phyloP scores from a whole-genome alignment of 2,888 invertebrate genomes.

The Nycteola revayana region DNA sequence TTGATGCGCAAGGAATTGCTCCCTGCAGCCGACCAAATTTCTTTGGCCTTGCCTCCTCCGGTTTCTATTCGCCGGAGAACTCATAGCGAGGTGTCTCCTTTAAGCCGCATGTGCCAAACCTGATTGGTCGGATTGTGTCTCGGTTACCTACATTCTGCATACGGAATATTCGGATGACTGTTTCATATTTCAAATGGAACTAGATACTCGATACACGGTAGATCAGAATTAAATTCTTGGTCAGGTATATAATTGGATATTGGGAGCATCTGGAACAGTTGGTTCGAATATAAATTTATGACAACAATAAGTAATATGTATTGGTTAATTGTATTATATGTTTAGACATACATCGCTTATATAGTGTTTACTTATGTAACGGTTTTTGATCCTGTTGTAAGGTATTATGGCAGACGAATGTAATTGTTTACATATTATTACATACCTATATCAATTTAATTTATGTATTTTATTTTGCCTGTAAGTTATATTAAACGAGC shows the following conservation, averaged over 20 bases:
- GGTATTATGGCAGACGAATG: no score
- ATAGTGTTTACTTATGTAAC: no score
- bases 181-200: constrained; percentile 48
- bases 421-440: no score
- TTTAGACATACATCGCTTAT: no score
- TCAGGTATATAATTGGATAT: constrained; percentile 8
- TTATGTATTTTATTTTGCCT: no score
- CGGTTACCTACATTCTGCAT: no score
- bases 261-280: background rate
- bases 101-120: constrained; percentile 32
- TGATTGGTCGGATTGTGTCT: constrained; percentile 36
- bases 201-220: constrained; percentile 21
- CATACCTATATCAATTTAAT: no score
- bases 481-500: no score
- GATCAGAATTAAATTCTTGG: constrained; percentile 15
- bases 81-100: constrained; percentile 23
- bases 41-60: constrained; percentile 38
- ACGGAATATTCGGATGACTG: constrained; percentile 38
- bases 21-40: constrained; percentile 42
- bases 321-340: no score
- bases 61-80: constrained; percentile 21
- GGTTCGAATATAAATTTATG: no score
- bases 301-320: no score
- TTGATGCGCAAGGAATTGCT: constrained; percentile 58
- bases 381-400: no score